phyloP scores from a whole-genome alignment of 1,140 invertebrate genomes.

The Sycophaga agraensis region DNA sequence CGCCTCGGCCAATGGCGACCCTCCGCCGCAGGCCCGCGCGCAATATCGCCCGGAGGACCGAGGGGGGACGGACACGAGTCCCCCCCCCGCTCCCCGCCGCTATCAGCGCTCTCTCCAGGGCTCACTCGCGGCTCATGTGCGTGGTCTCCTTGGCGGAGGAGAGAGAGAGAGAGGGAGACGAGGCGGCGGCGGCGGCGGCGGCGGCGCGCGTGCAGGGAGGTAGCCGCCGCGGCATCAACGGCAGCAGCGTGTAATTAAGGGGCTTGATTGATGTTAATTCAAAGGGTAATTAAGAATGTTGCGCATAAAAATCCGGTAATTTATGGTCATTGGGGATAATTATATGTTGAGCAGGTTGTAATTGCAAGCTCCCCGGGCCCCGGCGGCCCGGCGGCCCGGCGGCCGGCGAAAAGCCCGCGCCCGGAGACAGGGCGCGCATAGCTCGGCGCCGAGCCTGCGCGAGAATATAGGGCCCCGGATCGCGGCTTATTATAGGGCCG shows the following conservation, averaged over 20 bases:
- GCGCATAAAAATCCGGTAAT: slow-evolving; percentile 59
- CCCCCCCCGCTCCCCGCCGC: too few relatives aligned
- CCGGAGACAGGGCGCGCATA: slow-evolving; percentile 37
- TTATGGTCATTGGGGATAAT: slow-evolving; percentile 60
- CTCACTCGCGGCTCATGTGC: too few relatives aligned
- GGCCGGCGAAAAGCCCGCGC: background rate
- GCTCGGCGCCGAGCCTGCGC: slow-evolving; percentile 32
- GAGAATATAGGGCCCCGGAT: slow-evolving; percentile 52
- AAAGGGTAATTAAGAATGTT: slow-evolving; percentile 61
- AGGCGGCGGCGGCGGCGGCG: background rate
- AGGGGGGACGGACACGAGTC: too few relatives aligned
- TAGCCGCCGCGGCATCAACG: slow-evolving; percentile 40
- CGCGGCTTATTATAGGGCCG: slow-evolving; percentile 54
- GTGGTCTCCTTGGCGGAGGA: background rate
- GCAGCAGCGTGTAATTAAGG: slow-evolving; percentile 55
- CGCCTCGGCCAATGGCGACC: too few relatives aligned
- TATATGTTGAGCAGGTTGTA: slow-evolving; percentile 61
- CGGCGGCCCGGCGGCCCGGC: background rate
- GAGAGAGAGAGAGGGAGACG: background rate
- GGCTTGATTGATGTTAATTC: slow-evolving; percentile 61
- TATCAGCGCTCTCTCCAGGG: too few relatives aligned
- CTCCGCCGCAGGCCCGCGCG: too few relatives aligned
- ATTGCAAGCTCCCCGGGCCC: slow-evolving; percentile 46
- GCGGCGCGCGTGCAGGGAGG: slow-evolving; percentile 31
- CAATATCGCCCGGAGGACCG: too few relatives aligned